Percentiles rank a stretch among this genome's conserved stretches.
Evolutionary conservation across 2,888 invertebrate species (phyloP).

Genomic region (Habrosyne pyritoides): DNA sequence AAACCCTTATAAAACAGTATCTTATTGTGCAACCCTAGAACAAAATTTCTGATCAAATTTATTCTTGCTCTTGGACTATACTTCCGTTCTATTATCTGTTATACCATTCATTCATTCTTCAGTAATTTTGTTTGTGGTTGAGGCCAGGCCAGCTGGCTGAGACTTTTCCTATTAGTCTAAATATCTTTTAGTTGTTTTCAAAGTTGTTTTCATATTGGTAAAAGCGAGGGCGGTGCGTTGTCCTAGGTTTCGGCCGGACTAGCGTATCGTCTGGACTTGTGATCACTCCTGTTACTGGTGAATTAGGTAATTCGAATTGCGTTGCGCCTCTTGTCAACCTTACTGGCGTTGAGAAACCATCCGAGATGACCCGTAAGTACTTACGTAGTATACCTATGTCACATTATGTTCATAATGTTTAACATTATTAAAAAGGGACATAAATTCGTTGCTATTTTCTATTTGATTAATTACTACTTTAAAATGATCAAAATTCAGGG

Average conservation of each 20-base stretch:
- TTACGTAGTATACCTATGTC: conserved; percentile 4
- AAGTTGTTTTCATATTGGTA: conserved; percentile 64
- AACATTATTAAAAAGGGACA: no score
- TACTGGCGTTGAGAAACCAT: conserved; percentile 41
- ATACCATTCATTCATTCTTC: background rate
- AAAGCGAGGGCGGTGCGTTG: conserved; percentile 80
- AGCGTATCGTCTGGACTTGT: conserved; percentile 80
- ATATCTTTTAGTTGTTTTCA: conserved; percentile 69
- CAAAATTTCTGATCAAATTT: no score
- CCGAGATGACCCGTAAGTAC: conserved; percentile 79
- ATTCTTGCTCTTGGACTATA: no score
- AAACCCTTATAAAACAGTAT: no score
- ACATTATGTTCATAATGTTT: conserved; percentile 15
- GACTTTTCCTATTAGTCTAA: conserved; percentile 45
- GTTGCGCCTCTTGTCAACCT: conserved; percentile 36
- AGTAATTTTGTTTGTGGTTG: conserved; percentile 44
- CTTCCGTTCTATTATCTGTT: background rate
- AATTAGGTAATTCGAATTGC: conserved; percentile 43
- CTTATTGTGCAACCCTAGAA: no score
- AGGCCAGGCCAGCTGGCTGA: conserved; percentile 54
- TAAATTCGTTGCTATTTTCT: no score
- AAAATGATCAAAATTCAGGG: conserved; percentile 34
- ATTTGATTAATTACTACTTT: background rate
- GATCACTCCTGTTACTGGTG: conserved; percentile 22
- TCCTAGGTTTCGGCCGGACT: conserved; percentile 82